Base-by-base conservation (phyloP, 2,888 invertebrate species). In the Limenitis camilla region DNA sequence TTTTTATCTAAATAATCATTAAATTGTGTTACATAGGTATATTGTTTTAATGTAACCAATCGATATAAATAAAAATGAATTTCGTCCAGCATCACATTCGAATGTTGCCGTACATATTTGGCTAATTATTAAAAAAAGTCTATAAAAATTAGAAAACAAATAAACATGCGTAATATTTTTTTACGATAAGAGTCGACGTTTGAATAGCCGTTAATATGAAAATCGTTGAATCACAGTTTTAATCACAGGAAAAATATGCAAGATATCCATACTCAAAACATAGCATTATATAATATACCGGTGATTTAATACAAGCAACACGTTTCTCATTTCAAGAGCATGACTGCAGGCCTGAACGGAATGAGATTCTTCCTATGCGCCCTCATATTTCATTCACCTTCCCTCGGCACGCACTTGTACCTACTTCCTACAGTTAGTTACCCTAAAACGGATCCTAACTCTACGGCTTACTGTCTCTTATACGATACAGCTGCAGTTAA, bases 301-400 rank as follows among this genome's bases (percentile, higher is more conserved):
- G 10, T 36, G 35, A 56, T 52, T 56, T 46, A 56, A 56, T 52
- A 52, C 41, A 40, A 44, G 46, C 47, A 53, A 61, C 56, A 59
- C 52, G 56, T 53, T 56, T 55, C 52, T 54, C 59, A 47, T 58
- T 64, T 58, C 54, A 61, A 62, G 59, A 71, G 66, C 67, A 70
- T 69, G 66, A 75, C 76, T 72, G 63, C 68, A 67, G 75, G 75
- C 76, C 70, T 66, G 66, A 67, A 66, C 68, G 67, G 74, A 78
- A 78, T 76, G 72, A 72, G 76, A 77, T 78, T 78, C 78, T 77
- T 76, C 74, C 76, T 78, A 78, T 80, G 74, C 76, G 69, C 70
- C 69, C 71, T 75, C 78, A 78, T 78, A 80, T 81, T 78, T 79
- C 77, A 79, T 76, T 69, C 68, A 78, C 69, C 73, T 72, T 70